A percentile compares a stretch with the other conserved stretches of the same genome.
Conservation (phyloP, 1,140 invertebrate species). For the Papilio glaucus region DNA sequence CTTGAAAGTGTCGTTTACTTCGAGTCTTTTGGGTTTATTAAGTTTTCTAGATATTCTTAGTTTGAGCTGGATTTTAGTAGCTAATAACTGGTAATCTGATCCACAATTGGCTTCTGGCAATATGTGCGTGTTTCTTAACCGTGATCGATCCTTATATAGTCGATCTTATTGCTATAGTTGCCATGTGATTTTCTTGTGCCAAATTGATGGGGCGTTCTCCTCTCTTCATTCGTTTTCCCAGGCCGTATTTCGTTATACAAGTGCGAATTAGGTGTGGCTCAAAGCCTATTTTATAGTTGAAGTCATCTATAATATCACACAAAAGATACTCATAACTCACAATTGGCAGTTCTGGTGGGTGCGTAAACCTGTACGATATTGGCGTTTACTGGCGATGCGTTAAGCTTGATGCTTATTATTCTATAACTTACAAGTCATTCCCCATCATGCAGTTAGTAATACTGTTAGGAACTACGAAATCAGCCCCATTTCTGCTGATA, state of each 20-base stretch:
- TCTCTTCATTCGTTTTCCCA: constrained; percentile 43
- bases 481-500: background rate
- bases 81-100: constrained; percentile 39
- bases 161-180: constrained; percentile 41
- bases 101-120: constrained; percentile 37
- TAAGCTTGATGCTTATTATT: constrained; percentile 30
- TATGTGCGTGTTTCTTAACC: constrained; percentile 35
- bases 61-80: constrained; percentile 32
- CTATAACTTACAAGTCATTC: constrained; percentile 8
- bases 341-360: constrained; percentile 36
- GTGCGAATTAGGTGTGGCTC: constrained; percentile 25
- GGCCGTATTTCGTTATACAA: constrained; percentile 38
- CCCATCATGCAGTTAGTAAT: background rate
- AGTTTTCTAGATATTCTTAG: constrained; percentile 33
- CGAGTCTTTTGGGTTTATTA: background rate
- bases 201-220: constrained; percentile 45
- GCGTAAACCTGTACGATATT: constrained; percentile 45
- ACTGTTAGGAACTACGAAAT: background rate
- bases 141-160: constrained; percentile 37
- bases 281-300: constrained; percentile 46
- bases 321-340: too few relatives aligned
- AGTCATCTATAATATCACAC: constrained; percentile 45
- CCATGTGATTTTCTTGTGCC: constrained; percentile 42
- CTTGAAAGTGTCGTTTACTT: background rate
- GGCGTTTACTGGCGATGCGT: constrained; percentile 36